A percentile compares a stretch with the other conserved stretches of the same genome.
Conservation (phyloP, 2,113 vertebrate genomes). For the Cheilinus undulatus region DNA sequence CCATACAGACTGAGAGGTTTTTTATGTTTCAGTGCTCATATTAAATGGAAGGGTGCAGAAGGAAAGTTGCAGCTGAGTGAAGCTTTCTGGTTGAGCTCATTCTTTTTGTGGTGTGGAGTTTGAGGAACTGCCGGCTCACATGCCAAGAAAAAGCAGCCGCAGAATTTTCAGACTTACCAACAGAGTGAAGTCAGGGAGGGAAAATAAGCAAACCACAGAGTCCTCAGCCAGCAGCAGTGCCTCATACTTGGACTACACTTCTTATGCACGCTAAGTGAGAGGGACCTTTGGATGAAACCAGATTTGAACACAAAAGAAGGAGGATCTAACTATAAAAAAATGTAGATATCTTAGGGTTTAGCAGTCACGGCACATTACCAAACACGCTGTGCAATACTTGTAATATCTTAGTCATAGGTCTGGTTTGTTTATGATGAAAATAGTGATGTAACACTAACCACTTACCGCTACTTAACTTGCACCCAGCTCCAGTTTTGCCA, state of each 20-base stretch:
- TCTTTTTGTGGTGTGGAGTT: conserved; percentile 63
- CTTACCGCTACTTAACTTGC: conserved; percentile 16
- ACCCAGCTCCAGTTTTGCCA: conserved; percentile 9
- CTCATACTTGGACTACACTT: conserved; percentile 16
- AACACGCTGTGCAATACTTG: neutral
- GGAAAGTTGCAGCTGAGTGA: conserved; percentile 35
- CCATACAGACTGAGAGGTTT: conserved; percentile 12
- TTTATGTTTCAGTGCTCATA: conserved; percentile 33
- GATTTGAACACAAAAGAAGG: conserved; percentile 25
- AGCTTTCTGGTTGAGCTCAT: conserved; percentile 64
- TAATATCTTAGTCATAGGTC: conserved; percentile 10
- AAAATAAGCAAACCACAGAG: conserved; percentile 36
- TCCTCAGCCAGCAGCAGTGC: conserved; percentile 41
- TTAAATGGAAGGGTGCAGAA: conserved; percentile 33
- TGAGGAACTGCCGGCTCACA: conserved; percentile 40
- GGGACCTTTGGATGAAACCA: conserved; percentile 12
- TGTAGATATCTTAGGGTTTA: conserved; percentile 21
- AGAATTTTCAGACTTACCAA: conserved; percentile 68
- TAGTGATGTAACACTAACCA: conserved; percentile 30
- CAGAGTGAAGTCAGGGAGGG: conserved; percentile 59
- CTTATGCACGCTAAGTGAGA: conserved; percentile 25
- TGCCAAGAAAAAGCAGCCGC: conserved; percentile 72
- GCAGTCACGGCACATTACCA: conserved; percentile 11
- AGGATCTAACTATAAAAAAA: conserved; percentile 31
- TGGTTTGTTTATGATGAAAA: conserved; percentile 19